A percentile compares a stretch with the other conserved stretches of the same genome.
Evolutionary conservation across 2,113 vertebrate species (phyloP).

Genomic region (Vireo altiloquus): DNA sequence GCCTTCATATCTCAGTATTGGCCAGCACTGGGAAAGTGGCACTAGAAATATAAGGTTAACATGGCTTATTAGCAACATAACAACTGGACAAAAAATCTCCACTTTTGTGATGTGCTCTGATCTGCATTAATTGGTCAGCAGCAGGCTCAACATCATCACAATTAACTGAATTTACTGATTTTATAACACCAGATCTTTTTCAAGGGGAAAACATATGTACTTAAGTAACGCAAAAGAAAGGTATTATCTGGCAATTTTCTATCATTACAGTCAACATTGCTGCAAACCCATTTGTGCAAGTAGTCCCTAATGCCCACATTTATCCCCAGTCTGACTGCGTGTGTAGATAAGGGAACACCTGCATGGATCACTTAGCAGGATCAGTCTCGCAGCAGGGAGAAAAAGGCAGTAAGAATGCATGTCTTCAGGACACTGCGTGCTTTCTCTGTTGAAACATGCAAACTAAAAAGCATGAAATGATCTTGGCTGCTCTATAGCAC

Average conservation of each 20-base stretch:
- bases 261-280: background rate
- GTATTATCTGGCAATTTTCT: background rate
- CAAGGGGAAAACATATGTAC: background rate
- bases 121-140: background rate
- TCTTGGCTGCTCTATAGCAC: slow-evolving; percentile 4
- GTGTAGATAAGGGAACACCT: slow-evolving; percentile 49
- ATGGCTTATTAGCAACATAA: background rate
- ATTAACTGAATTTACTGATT: background rate
- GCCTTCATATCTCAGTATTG: background rate
- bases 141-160: background rate
- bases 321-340: background rate
- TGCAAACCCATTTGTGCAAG: background rate
- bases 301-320: background rate
- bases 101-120: background rate
- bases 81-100: background rate
- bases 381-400: slow-evolving; percentile 33
- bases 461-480: slow-evolving; percentile 13
- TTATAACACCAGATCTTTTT: background rate
- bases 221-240: background rate
- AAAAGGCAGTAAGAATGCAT: slow-evolving; percentile 46
- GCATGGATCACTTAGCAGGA: slow-evolving; percentile 46
- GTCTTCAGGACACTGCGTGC: slow-evolving; percentile 59
- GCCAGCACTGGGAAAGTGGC: background rate
- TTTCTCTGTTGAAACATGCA: slow-evolving; percentile 43
- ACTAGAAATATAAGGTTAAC: background rate